phyloP scores from a whole-genome alignment of 1,140 invertebrate species.

The Pseudomyrmex cubaensis region DNA sequence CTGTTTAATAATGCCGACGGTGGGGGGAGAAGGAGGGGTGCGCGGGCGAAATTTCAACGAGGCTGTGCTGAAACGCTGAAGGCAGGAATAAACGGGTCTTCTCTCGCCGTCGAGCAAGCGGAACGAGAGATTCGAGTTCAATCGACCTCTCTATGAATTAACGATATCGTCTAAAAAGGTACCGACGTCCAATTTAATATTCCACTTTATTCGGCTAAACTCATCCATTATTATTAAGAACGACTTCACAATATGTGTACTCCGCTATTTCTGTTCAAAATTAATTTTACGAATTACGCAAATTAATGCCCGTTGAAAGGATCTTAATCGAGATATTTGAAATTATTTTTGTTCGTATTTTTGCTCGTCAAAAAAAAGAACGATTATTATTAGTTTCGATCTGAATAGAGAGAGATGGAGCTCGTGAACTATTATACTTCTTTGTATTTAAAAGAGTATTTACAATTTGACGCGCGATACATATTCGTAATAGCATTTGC shows the following conservation, averaged over 20 bases:
- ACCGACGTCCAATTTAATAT: conserved; percentile 37
- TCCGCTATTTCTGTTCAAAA: neutral
- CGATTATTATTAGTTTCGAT: conserved; percentile 10
- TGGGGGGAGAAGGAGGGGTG: neutral
- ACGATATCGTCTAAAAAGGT: conserved; percentile 29
- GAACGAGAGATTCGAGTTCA: conserved; percentile 19
- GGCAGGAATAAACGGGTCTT: conserved; percentile 2
- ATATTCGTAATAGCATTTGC: conserved; percentile 1
- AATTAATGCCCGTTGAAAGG: neutral
- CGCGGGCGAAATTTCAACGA: conserved; percentile 33
- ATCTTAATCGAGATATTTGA: conserved; percentile 8
- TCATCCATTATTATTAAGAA: conserved; percentile 30
- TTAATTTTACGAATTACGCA: conserved; percentile 16
- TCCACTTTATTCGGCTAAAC: conserved; percentile 28
- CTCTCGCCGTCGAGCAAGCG: neutral
- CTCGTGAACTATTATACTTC: neutral
- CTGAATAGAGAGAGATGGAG: neutral
- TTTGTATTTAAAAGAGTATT: conserved; percentile 16
- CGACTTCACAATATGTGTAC: neutral
- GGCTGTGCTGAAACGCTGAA: conserved; percentile 27
- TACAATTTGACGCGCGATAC: neutral
- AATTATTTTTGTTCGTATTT: conserved; percentile 8
- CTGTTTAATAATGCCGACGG: conserved; percentile 45
- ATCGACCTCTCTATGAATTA: conserved; percentile 46
- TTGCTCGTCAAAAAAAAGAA: conserved; percentile 10